phyloP scores from a whole-genome alignment of 2,113 vertebrate species.

The Corapipo altera region DNA sequence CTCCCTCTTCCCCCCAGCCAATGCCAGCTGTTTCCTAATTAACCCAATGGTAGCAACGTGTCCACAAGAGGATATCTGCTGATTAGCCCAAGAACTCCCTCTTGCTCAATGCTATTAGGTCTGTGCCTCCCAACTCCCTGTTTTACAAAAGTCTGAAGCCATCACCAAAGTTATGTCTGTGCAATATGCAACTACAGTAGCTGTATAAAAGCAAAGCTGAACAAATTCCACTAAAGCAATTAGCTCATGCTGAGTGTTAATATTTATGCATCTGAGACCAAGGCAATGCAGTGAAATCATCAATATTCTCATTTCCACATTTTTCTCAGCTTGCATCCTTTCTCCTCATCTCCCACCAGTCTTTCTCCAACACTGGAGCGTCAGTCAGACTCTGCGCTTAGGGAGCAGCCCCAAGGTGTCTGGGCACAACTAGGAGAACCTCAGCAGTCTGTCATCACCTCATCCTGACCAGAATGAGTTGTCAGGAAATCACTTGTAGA shows the following conservation, averaged over 20 bases:
- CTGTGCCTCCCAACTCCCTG: not conserved
- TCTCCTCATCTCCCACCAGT: slow-evolving; percentile 10
- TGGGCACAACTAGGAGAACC: not conserved
- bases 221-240: not conserved
- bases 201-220: not conserved
- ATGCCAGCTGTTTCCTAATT: slow-evolving; percentile 53
- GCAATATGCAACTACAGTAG: not conserved
- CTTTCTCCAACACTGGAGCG: not conserved
- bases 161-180: not conserved
- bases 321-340: not conserved
- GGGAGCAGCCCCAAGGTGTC: not conserved
- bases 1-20: not conserved
- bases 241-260: not conserved
- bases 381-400: not conserved
- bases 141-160: not conserved
- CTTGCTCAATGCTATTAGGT: slow-evolving; percentile 38
- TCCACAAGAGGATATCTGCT: slow-evolving; percentile 10
- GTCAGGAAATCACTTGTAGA: not conserved
- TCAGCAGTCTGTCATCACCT: not conserved
- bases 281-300: not conserved
- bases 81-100: slow-evolving; percentile 45
- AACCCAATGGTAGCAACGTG: slow-evolving; percentile 24
- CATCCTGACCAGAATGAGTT: not conserved
- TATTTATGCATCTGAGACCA: not conserved
- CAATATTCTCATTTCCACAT: not conserved